These are phyloP conservation scores for Malacoraja senta DNA, from an alignment of 2,797 vertebrate genomes.

Conservation along the genomic window DNA sequence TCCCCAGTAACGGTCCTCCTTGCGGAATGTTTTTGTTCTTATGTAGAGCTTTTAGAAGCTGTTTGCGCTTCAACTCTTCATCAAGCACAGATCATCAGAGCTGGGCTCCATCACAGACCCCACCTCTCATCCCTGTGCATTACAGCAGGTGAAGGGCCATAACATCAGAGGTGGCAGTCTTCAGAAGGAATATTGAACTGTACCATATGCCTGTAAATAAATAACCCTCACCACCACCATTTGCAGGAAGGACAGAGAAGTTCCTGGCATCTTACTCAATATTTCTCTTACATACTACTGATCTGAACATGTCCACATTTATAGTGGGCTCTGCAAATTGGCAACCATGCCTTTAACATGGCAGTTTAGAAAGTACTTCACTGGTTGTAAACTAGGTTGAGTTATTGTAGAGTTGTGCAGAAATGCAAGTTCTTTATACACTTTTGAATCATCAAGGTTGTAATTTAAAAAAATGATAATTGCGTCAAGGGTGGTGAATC, in stretches of 20 bases:
- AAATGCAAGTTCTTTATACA: background rate
- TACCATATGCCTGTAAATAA: background rate
- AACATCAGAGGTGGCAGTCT: background rate
- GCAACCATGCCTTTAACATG: background rate
- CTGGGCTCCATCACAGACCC: background rate
- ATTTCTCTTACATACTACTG: background rate
- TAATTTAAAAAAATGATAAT: background rate
- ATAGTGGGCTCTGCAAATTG: background rate
- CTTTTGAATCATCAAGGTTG: background rate
- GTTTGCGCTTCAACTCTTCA: background rate
- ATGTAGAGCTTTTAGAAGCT: background rate
- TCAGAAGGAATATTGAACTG: background rate
- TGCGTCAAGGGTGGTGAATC: background rate
- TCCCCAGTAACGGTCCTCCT: background rate
- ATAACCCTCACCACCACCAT: no score
- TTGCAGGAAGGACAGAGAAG: no score
- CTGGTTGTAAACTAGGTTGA: background rate
- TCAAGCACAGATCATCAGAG: no score
- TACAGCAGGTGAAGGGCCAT: background rate
- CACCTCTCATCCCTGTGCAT: background rate
- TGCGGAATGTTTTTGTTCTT: background rate
- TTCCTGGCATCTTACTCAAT: background rate
- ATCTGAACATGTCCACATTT: no score
- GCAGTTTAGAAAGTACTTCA: background rate
- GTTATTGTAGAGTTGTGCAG: background rate